These are phyloP conservation scores for Drosophila birchii DNA, from an alignment of 2,888 invertebrate genomes.

Conservation along the genomic window DNA sequence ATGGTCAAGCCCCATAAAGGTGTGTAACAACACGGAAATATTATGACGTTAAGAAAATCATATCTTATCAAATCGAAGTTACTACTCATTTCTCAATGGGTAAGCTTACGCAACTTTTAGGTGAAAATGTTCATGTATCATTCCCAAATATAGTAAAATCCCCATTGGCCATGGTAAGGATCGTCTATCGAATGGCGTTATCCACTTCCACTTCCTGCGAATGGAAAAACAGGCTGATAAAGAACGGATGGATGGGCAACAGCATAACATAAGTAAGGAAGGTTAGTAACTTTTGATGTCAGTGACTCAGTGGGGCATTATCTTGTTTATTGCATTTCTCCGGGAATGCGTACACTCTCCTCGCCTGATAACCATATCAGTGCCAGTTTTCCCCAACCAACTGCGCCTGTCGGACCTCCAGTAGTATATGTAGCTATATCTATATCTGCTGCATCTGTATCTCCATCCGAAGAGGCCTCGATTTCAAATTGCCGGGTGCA, in stretches of 20 bases:
- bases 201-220: conserved; percentile 26
- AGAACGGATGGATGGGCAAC: conserved; percentile 2
- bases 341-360: conserved; percentile 1
- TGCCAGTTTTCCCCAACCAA: neutral
- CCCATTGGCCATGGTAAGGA: conserved; percentile 61
- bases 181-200: conserved; percentile 29
- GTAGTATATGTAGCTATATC: conserved; percentile 2
- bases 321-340: conserved; percentile 61
- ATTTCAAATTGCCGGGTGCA: conserved; percentile 30
- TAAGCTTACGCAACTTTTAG: conserved; percentile 7
- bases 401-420: neutral
- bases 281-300: conserved; percentile 67
- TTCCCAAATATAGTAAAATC: neutral
- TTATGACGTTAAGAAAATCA: neutral
- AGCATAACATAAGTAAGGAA: conserved; percentile 37
- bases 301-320: conserved; percentile 68
- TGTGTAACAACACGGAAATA: conserved; percentile 13
- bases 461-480: conserved; percentile 29
- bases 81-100: conserved; percentile 15
- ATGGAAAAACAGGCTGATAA: conserved; percentile 15
- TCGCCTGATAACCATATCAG: conserved; percentile 24
- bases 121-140: conserved; percentile 9
- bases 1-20: conserved; percentile 4
- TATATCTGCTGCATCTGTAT: neutral
- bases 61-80: conserved; percentile 47